Percentiles rank a stretch among this genome's conserved stretches.
These are phyloP conservation scores for Chiloscyllium plagiosum DNA, from an alignment of 2,113 vertebrate species.

Conservation along the genomic window DNA sequence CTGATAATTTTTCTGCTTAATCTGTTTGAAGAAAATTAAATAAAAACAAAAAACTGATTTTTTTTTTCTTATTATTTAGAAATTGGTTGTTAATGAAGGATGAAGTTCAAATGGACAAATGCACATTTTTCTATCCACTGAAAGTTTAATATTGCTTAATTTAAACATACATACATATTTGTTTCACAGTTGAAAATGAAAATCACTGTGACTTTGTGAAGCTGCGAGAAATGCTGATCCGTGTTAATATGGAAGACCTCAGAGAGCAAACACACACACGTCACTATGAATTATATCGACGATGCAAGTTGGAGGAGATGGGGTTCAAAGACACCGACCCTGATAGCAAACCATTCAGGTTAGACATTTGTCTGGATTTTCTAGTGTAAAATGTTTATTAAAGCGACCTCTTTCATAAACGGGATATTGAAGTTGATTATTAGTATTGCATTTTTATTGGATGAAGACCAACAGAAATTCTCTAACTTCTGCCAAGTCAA, in stretches of 20 bases:
- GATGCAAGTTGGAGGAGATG: constrained; percentile 97
- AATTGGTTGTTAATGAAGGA: background rate
- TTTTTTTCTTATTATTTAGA: background rate
- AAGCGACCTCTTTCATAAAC: background rate
- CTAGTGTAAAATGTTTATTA: background rate
- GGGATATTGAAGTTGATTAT: background rate
- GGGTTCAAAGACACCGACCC: constrained; percentile 95
- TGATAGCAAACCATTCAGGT: constrained; percentile 95
- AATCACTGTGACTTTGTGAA: constrained; percentile 96
- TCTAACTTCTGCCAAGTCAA: background rate
- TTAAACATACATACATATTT: background rate
- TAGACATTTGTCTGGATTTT: background rate
- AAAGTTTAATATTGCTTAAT: background rate
- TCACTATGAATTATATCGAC: constrained; percentile 91
- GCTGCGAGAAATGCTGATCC: constrained; percentile 88
- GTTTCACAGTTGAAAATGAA: constrained; percentile 81
- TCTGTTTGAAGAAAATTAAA: background rate
- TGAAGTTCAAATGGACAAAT: background rate
- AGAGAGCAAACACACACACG: constrained; percentile 91
- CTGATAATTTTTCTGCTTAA: background rate
- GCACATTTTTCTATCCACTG: background rate
- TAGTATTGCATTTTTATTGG: background rate
- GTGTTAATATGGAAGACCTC: constrained; percentile 98
- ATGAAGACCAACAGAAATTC: background rate
- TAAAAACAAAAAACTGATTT: background rate